These are phyloP conservation scores for Myotis myotis DNA, from an alignment of 2,797 vertebrate genomes.

Conservation along the genomic window DNA sequence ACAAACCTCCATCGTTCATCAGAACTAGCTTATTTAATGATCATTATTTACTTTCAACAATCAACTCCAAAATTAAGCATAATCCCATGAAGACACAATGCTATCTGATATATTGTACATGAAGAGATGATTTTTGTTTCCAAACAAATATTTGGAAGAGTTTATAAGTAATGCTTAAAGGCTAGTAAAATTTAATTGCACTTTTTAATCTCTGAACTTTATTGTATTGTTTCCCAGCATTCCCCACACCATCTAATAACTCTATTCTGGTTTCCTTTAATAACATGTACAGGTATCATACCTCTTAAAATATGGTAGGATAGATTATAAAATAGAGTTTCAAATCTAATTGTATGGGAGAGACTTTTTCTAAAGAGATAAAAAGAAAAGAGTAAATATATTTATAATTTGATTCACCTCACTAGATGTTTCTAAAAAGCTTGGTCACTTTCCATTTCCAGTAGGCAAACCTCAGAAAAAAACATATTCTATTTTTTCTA, in stretches of 20 bases:
- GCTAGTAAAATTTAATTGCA: not conserved
- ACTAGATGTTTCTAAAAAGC: constrained; percentile 53
- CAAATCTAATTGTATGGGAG: not conserved
- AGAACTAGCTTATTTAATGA: constrained; percentile 40
- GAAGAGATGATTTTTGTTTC: constrained; percentile 38
- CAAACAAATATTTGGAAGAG: not conserved
- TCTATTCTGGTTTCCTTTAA: not conserved
- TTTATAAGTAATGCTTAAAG: constrained; percentile 34
- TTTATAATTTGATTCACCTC: constrained; percentile 37
- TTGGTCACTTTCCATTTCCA: constrained; percentile 19
- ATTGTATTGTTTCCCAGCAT: not conserved
- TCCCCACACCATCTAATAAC: not conserved
- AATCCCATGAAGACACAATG: not conserved
- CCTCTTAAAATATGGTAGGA: constrained; percentile 59
- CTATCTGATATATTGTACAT: not conserved
- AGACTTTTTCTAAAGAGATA: not conserved
- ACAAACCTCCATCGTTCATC: constrained; percentile 4
- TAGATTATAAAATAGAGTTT: not conserved
- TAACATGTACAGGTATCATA: not conserved
- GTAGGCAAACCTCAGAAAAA: not conserved
- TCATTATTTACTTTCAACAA: constrained; percentile 49
- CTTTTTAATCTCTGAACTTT: not conserved
- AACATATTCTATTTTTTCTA: not conserved
- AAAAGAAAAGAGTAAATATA: constrained; percentile 38
- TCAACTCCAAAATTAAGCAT: constrained; percentile 49